Evolutionary conservation across 2,888 invertebrate genomes (phyloP).

Genomic region (Lepidochitona cinerea): DNA sequence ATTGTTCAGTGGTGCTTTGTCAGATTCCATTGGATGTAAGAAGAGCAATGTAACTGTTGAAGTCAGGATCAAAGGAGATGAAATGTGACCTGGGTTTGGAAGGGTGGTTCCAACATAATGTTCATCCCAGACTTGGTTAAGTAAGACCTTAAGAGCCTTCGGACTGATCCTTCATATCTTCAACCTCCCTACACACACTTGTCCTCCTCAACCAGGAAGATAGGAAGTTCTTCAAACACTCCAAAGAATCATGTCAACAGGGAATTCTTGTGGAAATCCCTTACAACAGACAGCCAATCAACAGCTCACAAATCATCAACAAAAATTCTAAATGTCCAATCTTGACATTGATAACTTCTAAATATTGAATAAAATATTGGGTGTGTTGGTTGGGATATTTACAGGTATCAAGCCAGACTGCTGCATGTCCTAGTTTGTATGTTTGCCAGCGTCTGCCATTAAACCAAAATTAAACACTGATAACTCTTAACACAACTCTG

Average conservation of each 20-base stretch:
- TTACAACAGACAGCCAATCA: neutral
- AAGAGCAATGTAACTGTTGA: no score
- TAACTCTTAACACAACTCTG: neutral
- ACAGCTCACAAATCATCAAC: neutral
- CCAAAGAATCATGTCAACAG: neutral
- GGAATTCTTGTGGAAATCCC: neutral
- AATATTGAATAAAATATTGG: slow-evolving; percentile 5
- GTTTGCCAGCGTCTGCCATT: slow-evolving; percentile 1
- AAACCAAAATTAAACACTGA: neutral
- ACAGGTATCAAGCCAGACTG: neutral
- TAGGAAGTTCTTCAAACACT: neutral
- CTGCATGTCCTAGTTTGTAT: neutral
- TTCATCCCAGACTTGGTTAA: no score
- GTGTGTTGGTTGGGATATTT: neutral
- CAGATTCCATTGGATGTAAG: no score
- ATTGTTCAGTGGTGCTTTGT: no score
- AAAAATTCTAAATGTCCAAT: neutral
- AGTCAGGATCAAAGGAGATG: no score
- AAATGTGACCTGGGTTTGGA: no score
- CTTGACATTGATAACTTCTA: slow-evolving; percentile 3
- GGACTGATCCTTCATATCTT: slow-evolving; percentile 2
- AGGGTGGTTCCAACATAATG: no score
- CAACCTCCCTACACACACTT: neutral
- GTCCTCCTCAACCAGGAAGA: neutral
- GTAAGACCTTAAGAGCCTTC: neutral